Evolutionary conservation across 2,888 invertebrate genomes (phyloP).

Genomic region (Rhagonycha lutea): DNA sequence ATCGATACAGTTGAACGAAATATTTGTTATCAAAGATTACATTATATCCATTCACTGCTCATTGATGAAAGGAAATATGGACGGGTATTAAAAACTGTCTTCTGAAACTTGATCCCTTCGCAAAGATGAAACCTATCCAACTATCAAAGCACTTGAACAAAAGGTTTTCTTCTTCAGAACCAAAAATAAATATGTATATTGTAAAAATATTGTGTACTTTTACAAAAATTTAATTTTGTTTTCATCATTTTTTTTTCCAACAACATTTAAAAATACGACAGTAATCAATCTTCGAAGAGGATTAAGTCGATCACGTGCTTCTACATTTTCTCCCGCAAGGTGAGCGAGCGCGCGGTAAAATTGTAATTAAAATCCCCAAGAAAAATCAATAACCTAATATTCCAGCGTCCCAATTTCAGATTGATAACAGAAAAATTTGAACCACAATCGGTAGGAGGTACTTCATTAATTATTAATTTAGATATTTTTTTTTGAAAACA

Average conservation of each 20-base stretch:
- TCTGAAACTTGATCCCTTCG: not conserved
- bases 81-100: not conserved
- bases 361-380: not conserved
- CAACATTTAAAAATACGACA: not conserved
- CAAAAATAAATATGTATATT: not conserved
- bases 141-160: not conserved
- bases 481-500: not conserved
- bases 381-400: not conserved
- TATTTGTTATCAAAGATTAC: not conserved
- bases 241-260: not conserved
- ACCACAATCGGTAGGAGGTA: not conserved
- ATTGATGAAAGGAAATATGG: not conserved
- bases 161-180: not conserved
- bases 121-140: not conserved
- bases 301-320: not conserved
- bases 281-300: not conserved
- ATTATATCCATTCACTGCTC: not conserved
- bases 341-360: not conserved
- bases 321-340: not conserved
- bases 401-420: not conserved
- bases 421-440: not conserved
- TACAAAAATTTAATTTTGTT: not conserved
- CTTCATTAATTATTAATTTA: not conserved
- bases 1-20: not conserved
- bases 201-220: too few relatives aligned